A percentile compares a stretch with the other conserved stretches of the same genome.
Conservation (phyloP, 2,888 invertebrate genomes). For the Aphodius granarius region DNA sequence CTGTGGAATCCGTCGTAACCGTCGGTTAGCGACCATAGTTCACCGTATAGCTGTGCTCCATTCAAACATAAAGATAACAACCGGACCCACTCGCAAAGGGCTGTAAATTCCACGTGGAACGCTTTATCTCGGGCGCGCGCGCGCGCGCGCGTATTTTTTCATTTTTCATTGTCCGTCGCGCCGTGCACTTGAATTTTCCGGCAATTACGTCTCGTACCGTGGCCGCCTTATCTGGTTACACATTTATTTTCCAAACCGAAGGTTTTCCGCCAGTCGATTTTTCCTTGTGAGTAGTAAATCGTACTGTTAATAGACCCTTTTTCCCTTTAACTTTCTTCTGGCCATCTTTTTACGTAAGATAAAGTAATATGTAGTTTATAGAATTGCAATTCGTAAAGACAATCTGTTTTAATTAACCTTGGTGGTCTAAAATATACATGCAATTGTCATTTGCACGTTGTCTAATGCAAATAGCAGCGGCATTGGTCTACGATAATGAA, state of each 20-base stretch:
- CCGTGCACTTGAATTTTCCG: background rate
- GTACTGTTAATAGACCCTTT: background rate
- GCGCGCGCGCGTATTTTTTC: background rate
- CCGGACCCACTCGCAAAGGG: background rate
- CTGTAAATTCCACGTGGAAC: background rate
- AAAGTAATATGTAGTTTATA: too few relatives aligned
- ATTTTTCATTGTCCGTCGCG: background rate
- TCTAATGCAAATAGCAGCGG: constrained; percentile 2
- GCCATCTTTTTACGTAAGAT: too few relatives aligned
- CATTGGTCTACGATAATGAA: constrained; percentile 1
- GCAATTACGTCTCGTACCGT: background rate
- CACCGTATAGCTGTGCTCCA: background rate
- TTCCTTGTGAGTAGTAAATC: background rate
- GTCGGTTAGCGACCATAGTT: background rate
- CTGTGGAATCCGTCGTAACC: background rate
- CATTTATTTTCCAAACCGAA: background rate
- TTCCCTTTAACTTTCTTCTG: background rate
- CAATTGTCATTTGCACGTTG: constrained; percentile 9
- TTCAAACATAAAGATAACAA: background rate
- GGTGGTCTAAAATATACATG: background rate
- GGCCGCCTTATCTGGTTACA: background rate
- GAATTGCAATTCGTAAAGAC: too few relatives aligned
- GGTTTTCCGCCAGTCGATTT: background rate
- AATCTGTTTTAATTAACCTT: background rate
- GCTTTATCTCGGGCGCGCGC: background rate